Evolutionary conservation across 2,888 invertebrate genomes (phyloP).

Genomic region (Odontothrips loti): DNA sequence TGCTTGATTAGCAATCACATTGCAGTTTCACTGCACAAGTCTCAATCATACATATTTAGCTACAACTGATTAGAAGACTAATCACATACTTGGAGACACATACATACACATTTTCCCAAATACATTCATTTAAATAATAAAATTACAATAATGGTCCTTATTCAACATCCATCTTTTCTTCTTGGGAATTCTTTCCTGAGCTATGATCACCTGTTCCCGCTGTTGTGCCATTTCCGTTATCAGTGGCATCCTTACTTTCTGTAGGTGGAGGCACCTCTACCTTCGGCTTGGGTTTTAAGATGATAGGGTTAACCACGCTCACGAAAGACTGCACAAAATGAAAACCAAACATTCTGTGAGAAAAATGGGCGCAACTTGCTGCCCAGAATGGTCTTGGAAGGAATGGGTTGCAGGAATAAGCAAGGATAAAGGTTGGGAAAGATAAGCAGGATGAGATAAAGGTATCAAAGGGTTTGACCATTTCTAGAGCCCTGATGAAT

Average conservation of each 20-base stretch:
- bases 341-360: conserved; percentile 28
- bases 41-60: background rate
- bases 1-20: background rate
- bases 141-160: conserved; percentile 38
- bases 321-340: conserved; percentile 51
- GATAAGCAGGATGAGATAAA: background rate
- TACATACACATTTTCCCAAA: background rate
- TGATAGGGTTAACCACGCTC: conserved; percentile 59
- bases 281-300: conserved; percentile 79
- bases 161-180: conserved; percentile 51
- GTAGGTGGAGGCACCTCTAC: conserved; percentile 56
- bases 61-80: background rate
- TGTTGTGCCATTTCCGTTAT: conserved; percentile 46
- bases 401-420: background rate
- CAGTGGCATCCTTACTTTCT: conserved; percentile 46
- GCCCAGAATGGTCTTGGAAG: conserved; percentile 12
- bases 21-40: background rate
- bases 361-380: background rate
- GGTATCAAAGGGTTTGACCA: background rate
- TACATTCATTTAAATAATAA: conserved; percentile 28
- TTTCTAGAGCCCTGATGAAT: background rate
- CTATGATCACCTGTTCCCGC: conserved; percentile 32
- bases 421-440: background rate
- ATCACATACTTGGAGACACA: background rate
- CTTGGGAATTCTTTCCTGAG: conserved; percentile 39